Conservation (phyloP, 2,888 invertebrate species). For the Coecobrya sp. region DNA sequence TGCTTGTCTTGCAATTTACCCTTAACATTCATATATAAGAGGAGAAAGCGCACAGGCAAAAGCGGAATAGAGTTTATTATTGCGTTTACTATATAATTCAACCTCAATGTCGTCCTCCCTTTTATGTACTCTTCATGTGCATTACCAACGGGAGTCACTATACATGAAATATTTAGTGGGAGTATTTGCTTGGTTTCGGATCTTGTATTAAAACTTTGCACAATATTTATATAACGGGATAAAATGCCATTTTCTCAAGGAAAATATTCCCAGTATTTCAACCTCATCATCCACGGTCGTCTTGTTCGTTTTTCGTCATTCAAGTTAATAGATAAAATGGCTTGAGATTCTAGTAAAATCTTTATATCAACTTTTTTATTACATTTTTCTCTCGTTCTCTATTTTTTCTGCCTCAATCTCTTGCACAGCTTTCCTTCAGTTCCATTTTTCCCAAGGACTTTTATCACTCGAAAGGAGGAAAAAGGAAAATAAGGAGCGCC, state of each 20-base stretch:
- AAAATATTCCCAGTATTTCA: constrained; percentile 17
- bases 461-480: constrained; percentile 68
- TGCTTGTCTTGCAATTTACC: not conserved
- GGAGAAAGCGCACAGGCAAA: not conserved
- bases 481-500: constrained; percentile 13
- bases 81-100: constrained; percentile 43
- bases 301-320: constrained; percentile 11
- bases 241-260: constrained; percentile 21
- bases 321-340: constrained; percentile 19
- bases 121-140: not conserved
- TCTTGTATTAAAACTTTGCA: constrained; percentile 16
- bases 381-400: constrained; percentile 39
- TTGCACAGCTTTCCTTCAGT: constrained; percentile 81
- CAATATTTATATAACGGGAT: constrained; percentile 22
- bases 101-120: constrained; percentile 27
- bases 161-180: not conserved
- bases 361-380: constrained; percentile 58
- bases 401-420: not conserved
- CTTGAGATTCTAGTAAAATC: not conserved
- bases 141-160: no score
- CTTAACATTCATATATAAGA: not conserved
- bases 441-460: constrained; percentile 80
- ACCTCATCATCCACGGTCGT: constrained; percentile 29
- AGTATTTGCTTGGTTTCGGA: not conserved
- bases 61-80: constrained; percentile 35